These are phyloP conservation scores for Indri indri DNA, from an alignment of 2,113 vertebrate genomes.

Conservation along the genomic window DNA sequence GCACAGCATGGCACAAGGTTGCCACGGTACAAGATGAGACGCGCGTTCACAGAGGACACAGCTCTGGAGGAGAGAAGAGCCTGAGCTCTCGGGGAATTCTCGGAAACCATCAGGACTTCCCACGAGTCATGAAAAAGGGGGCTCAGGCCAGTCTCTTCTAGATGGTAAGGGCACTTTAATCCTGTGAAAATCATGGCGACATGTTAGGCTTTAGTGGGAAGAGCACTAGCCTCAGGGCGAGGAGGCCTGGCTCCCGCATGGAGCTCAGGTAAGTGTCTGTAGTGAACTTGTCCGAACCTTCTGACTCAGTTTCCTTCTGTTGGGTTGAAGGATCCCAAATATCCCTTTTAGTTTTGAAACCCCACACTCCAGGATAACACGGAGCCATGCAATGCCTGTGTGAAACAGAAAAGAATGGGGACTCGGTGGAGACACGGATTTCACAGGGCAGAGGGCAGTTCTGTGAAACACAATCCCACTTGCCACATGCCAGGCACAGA, in stretches of 20 bases:
- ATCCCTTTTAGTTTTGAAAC: background rate
- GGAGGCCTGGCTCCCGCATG: background rate
- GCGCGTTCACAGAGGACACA: background rate
- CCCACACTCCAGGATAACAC: background rate
- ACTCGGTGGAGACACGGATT: accelerated
- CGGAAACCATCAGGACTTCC: background rate
- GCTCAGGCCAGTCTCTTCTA: background rate
- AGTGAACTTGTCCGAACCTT: background rate
- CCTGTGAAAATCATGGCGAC: background rate
- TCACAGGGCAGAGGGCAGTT: background rate
- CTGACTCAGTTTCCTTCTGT: background rate
- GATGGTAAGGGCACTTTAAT: too few species aligned
- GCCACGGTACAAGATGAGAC: background rate
- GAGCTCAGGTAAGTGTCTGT: background rate
- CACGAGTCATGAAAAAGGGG: background rate
- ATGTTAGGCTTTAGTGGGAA: background rate
- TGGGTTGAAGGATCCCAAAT: background rate
- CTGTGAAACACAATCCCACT: background rate
- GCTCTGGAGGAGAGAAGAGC: background rate
- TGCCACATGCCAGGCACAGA: background rate
- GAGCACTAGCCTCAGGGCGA: background rate
- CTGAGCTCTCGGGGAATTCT: background rate
- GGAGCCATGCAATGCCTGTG: background rate
- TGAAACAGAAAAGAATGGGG: background rate
- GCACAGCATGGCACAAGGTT: background rate